Conservation (phyloP, 2,113 vertebrate genomes). For the Aviceda subcristata region DNA sequence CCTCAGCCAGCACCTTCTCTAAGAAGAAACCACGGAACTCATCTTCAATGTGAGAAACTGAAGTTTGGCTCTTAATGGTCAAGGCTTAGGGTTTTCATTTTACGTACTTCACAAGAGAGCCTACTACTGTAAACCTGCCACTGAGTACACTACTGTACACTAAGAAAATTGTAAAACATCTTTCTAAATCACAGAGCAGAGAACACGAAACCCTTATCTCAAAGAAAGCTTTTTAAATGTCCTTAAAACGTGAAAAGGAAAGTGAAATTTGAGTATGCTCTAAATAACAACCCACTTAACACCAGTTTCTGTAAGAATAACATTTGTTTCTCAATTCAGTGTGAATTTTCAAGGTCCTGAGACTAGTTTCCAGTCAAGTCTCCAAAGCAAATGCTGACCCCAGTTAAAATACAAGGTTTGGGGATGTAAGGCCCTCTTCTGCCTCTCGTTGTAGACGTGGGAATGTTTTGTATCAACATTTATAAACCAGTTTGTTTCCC, state of each 20-base stretch:
- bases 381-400: background rate
- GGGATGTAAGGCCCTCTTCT: background rate
- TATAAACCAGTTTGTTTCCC: background rate
- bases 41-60: background rate
- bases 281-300: background rate
- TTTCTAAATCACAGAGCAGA: background rate
- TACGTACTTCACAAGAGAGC: background rate
- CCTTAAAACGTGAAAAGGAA: background rate
- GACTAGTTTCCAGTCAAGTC: background rate
- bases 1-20: background rate
- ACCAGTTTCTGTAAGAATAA: background rate
- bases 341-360: background rate
- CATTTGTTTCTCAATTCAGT: background rate
- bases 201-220: background rate
- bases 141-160: background rate
- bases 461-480: background rate
- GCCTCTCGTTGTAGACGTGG: background rate
- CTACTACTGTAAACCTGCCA: background rate
- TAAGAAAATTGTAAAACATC: background rate
- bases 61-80: background rate
- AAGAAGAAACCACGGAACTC: background rate
- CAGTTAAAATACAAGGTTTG: background rate
- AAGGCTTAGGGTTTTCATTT: background rate
- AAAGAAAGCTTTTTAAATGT: background rate
- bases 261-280: background rate